Conservation (phyloP, 92 coral and sea anemone genomes). For the Bergia puertoricense region DNA sequence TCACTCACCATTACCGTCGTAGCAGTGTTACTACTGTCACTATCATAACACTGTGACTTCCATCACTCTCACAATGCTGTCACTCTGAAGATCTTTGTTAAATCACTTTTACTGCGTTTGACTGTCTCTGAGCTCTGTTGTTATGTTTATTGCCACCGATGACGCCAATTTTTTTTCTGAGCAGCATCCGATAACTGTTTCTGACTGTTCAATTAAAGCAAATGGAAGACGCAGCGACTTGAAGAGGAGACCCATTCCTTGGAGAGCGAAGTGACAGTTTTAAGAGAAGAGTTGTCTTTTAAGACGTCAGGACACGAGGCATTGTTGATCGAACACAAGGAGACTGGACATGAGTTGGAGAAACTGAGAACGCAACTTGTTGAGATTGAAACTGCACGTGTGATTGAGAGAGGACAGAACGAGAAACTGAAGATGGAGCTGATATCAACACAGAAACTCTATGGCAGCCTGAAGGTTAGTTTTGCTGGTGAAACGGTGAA, state of each 20-base stretch:
- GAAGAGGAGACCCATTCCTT: constrained; percentile 45
- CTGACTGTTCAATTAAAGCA: neutral
- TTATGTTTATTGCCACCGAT: too few species aligned
- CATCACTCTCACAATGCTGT: too few species aligned
- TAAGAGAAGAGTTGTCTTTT: constrained; percentile 28
- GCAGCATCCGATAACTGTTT: neutral
- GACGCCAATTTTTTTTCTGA: too few species aligned
- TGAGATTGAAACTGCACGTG: constrained; percentile 49
- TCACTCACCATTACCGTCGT: too few species aligned
- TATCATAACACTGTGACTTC: too few species aligned
- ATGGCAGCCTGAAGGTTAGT: constrained; percentile 49
- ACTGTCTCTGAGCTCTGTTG: too few species aligned
- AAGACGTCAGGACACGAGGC: constrained; percentile 34
- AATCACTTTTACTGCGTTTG: too few species aligned
- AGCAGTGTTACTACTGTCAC: too few species aligned
- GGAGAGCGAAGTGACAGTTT: constrained; percentile 39
- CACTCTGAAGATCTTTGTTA: too few species aligned
- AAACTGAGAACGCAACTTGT: constrained; percentile 32
- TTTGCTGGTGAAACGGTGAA: too few species aligned
- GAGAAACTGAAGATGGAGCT: constrained; percentile 53
- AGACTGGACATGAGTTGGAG: constrained; percentile 41
- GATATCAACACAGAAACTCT: constrained; percentile 43
- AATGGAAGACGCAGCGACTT: constrained; percentile 36
- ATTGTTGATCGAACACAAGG: constrained; percentile 41
- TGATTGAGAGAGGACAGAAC: constrained; percentile 44